These are phyloP conservation scores for Tonatia bakeri DNA, from an alignment of 2,113 vertebrate genomes.

Conservation along the genomic window DNA sequence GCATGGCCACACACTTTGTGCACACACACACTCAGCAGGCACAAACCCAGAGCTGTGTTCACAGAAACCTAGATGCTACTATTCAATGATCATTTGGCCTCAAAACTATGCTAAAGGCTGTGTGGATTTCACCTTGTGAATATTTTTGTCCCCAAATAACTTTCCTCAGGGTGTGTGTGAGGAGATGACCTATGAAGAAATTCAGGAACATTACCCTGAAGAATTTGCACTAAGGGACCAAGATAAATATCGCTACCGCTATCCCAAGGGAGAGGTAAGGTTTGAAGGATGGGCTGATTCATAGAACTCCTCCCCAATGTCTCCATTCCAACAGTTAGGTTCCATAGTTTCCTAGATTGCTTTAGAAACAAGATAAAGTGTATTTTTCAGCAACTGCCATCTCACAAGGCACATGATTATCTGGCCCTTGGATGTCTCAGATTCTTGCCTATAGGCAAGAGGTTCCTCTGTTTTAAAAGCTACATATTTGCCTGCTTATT, in stretches of 20 bases:
- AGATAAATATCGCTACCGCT: slow-evolving; percentile 94
- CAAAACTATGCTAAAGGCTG: background rate
- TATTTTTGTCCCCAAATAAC: background rate
- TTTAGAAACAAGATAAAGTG: slow-evolving; percentile 24
- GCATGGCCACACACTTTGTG: background rate
- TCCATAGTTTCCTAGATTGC: background rate
- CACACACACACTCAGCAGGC: background rate
- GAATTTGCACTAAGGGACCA: slow-evolving; percentile 94
- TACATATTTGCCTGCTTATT: background rate
- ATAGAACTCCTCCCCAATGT: background rate
- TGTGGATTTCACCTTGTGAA: background rate
- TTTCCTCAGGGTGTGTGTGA: slow-evolving; percentile 90
- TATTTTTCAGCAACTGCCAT: slow-evolving; percentile 38
- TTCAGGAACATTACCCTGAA: slow-evolving; percentile 87
- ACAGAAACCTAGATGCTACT: slow-evolving; percentile 3
- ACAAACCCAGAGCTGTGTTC: background rate
- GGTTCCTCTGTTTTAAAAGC: background rate
- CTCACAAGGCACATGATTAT: background rate
- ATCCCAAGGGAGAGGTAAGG: slow-evolving; percentile 93
- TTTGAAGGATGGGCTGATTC: background rate
- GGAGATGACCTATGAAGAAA: slow-evolving; percentile 94
- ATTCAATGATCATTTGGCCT: background rate
- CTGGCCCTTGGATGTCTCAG: background rate
- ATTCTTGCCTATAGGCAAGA: background rate
- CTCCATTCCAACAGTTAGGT: background rate